A percentile compares a stretch with the other conserved stretches of the same genome.
phyloP scores from a whole-genome alignment of 2,113 vertebrate species.

The human region DNA sequence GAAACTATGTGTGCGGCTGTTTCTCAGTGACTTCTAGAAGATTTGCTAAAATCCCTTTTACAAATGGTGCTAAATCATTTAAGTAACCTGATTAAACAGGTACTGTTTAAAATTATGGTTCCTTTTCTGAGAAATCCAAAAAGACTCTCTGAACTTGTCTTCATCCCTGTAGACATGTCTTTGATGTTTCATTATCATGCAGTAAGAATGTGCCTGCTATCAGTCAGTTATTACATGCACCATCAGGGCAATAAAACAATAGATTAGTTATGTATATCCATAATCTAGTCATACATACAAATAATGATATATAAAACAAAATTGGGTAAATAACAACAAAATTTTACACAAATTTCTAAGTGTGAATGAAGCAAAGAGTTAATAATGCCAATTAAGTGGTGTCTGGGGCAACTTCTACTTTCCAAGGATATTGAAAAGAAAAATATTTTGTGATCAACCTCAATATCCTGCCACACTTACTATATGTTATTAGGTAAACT shows the following conservation, averaged over 20 bases:
- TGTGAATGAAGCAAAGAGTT: background rate
- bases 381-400: background rate
- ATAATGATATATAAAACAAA: background rate
- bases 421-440: background rate
- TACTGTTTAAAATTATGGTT: background rate
- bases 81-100: background rate
- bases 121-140: background rate
- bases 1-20: background rate
- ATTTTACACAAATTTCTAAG: background rate
- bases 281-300: background rate
- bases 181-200: background rate
- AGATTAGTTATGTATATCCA: background rate
- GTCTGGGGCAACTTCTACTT: background rate
- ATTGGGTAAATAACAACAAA: background rate
- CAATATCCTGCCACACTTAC: background rate
- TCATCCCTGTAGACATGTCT: background rate
- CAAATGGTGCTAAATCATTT: background rate
- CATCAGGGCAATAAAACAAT: background rate
- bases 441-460: background rate
- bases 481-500: background rate
- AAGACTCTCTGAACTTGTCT: background rate
- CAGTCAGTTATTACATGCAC: background rate
- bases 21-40: background rate
- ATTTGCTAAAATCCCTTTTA: background rate
- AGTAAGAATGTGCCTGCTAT: background rate